Percentiles rank a stretch among this genome's conserved stretches.
Evolutionary conservation across 2,113 vertebrate species (phyloP).

Genomic region (Sciurus niger): DNA sequence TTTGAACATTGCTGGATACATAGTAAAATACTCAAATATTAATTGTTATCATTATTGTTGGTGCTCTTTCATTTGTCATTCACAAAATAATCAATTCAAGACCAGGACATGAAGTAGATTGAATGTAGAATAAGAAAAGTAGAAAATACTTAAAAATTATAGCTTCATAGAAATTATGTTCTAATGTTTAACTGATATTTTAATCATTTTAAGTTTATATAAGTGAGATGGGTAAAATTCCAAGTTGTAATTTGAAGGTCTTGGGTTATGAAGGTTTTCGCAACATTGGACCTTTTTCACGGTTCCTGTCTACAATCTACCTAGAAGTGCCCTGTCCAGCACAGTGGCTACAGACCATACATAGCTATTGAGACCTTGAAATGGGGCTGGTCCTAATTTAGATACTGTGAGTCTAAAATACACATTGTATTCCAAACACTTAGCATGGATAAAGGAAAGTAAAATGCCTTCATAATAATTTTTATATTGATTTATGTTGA

Average conservation of each 20-base stretch:
- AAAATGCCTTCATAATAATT: not conserved
- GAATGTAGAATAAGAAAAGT: conserved; percentile 20
- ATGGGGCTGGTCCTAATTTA: not conserved
- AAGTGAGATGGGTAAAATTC: not conserved
- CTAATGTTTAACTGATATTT: conserved; percentile 7
- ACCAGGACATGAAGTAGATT: not conserved
- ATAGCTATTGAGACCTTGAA: not conserved
- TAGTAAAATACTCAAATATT: not conserved
- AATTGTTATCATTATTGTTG: not conserved
- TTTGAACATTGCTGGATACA: not conserved
- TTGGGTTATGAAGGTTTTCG: not conserved
- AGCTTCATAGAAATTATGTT: conserved; percentile 39
- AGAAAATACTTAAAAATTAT: conserved; percentile 3
- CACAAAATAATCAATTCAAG: not conserved
- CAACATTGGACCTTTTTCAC: not conserved
- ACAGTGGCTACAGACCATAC: not conserved
- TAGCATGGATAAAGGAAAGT: not conserved
- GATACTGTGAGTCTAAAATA: not conserved
- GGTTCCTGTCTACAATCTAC: not conserved
- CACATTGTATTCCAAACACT: not conserved
- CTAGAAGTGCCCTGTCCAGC: not conserved
- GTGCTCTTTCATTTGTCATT: not conserved
- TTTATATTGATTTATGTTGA: not conserved
- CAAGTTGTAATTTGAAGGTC: conserved; percentile 19
- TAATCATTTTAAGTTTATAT: conserved; percentile 22